Evolutionary conservation across 1,140 invertebrate species (phyloP).

Genomic region (Macrotrachela quadricornifera): DNA sequence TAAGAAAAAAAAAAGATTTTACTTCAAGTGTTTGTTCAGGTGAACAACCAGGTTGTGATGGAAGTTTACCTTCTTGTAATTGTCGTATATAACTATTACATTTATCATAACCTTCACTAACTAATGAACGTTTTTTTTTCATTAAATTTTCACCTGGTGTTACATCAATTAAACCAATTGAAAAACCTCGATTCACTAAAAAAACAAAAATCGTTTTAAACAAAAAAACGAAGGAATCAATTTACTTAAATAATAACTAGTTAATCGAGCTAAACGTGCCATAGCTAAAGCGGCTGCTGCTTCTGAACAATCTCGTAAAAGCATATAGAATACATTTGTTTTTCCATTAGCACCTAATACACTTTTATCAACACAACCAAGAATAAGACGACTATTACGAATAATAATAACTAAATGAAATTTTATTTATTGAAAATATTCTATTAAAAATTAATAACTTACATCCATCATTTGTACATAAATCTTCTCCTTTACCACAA

Average conservation of each 20-base stretch:
- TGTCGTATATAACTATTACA: constrained; percentile 71
- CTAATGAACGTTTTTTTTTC: constrained; percentile 53
- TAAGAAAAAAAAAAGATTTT: constrained; percentile 81
- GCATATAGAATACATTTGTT: constrained; percentile 79
- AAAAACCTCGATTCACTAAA: constrained; percentile 60
- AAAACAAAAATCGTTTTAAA: constrained; percentile 13
- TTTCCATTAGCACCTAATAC: constrained; percentile 85
- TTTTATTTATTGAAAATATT: constrained; percentile 14
- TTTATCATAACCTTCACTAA: constrained; percentile 61
- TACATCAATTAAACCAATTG: constrained; percentile 90
- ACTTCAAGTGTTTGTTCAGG: constrained; percentile 77
- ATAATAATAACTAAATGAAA: constrained; percentile 66
- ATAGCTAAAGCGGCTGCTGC: constrained; percentile 64
- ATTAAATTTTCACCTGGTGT: constrained; percentile 61
- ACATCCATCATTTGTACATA: constrained; percentile 75
- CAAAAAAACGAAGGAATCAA: neutral
- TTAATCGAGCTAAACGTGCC: constrained; percentile 66
- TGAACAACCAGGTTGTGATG: constrained; percentile 68
- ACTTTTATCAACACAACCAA: constrained; percentile 64
- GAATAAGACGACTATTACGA: constrained; percentile 74
- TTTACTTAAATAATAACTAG: constrained; percentile 59
- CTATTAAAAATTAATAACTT: constrained; percentile 22
- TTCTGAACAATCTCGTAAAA: constrained; percentile 76
- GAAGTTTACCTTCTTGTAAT: constrained; percentile 57
- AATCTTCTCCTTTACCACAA: constrained; percentile 38